phyloP scores from a whole-genome alignment of 1,140 invertebrate genomes.

The Cherax quadricarinatus region DNA sequence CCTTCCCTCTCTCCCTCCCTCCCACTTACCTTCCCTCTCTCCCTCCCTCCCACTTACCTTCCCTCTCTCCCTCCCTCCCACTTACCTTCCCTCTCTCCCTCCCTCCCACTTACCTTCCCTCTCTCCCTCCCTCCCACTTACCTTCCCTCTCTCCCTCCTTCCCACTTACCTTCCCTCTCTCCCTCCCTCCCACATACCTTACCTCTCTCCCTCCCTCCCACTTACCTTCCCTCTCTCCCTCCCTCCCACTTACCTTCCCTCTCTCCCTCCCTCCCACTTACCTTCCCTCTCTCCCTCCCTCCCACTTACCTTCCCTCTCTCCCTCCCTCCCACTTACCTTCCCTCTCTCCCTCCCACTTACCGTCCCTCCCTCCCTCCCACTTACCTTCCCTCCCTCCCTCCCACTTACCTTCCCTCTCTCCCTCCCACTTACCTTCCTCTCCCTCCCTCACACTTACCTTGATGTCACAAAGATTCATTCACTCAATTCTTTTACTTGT shows the following conservation, averaged over 20 bases:
- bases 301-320: background rate
- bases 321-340: background rate
- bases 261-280: background rate
- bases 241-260: background rate
- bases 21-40: background rate
- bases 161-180: background rate
- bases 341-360: background rate
- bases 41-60: too few species aligned
- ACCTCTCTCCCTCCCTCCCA: background rate
- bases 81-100: too few species aligned
- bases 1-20: background rate
- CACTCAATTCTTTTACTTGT: too few species aligned
- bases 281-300: background rate
- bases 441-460: too few species aligned
- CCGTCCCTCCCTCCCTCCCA: too few species aligned
- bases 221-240: background rate
- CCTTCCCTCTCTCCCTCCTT: background rate
- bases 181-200: background rate
- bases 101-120: background rate
- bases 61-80: background rate
- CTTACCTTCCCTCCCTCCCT: background rate
- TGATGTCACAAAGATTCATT: too few species aligned
- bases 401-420: background rate
- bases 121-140: too few species aligned
- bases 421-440: too few species aligned